Conservation (phyloP, 2,888 invertebrate genomes). For the Cosmia pyralina region DNA sequence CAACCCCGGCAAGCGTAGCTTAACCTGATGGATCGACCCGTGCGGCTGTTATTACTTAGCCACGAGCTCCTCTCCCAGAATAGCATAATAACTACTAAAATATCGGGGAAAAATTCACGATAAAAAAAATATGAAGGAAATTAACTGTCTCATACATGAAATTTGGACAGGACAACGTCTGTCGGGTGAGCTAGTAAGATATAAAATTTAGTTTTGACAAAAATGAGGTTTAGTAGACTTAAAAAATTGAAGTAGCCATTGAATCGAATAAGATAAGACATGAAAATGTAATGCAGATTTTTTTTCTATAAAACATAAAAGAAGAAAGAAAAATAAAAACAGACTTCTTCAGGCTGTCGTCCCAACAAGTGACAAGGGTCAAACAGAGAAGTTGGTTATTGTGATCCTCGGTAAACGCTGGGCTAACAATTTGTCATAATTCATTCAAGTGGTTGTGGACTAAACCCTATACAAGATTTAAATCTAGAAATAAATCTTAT, state of each 20-base stretch:
- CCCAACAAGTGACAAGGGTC: constrained; percentile 48
- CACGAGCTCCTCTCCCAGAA: no score
- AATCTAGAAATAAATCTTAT: constrained; percentile 11
- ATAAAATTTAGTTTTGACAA: background rate
- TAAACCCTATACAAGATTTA: constrained; percentile 21
- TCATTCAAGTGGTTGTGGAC: constrained; percentile 38
- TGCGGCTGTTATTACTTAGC: no score
- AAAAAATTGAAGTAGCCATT: background rate
- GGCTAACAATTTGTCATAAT: constrained; percentile 52
- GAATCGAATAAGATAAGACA: constrained; percentile 9
- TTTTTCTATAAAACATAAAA: background rate
- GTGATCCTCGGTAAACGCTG: constrained; percentile 42
- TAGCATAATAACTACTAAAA: no score
- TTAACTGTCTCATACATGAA: no score
- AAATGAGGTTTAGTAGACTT: background rate
- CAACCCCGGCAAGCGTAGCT: no score
- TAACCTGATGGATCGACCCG: no score
- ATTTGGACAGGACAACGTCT: no score
- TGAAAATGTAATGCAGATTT: background rate
- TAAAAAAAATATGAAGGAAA: no score
- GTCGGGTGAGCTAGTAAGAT: background rate
- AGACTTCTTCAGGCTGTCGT: constrained; percentile 29
- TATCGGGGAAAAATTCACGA: no score
- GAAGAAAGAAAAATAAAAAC: constrained; percentile 26
- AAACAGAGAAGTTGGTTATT: constrained; percentile 49